Conservation (phyloP, 1,140 invertebrate species). For the roundworm (Caenorhabditis elegans) region DNA sequence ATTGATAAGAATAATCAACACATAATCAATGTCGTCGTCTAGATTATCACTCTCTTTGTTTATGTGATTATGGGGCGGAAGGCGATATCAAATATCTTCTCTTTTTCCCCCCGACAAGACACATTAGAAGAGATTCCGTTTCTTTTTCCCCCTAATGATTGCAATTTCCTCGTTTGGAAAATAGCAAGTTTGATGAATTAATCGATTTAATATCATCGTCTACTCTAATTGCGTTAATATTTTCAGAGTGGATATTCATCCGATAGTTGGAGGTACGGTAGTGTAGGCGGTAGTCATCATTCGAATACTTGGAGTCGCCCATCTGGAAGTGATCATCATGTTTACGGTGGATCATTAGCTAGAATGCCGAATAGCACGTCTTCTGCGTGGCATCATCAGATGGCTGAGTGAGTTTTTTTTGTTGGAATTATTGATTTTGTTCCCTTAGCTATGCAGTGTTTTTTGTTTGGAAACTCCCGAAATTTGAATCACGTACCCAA, state of each 20-base stretch:
- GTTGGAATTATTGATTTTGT: background rate
- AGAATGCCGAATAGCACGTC: background rate
- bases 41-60: slow-evolving; percentile 5
- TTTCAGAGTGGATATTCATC: slow-evolving; percentile 9
- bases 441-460: too few relatives aligned
- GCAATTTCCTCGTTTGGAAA: background rate
- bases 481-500: too few relatives aligned
- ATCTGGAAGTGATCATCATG: slow-evolving; percentile 9
- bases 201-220: too few relatives aligned
- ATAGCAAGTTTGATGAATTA: slow-evolving; percentile 3
- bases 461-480: too few relatives aligned
- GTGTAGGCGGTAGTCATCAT: background rate
- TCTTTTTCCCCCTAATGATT: background rate
- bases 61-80: slow-evolving; percentile 20
- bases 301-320: slow-evolving; percentile 3
- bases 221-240: too few relatives aligned
- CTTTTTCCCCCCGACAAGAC: background rate
- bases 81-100: background rate
- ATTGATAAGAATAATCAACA: background rate
- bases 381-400: background rate
- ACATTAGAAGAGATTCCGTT: background rate
- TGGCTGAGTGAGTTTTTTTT: slow-evolving; percentile 26
- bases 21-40: slow-evolving; percentile 12
- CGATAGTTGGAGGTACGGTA: slow-evolving; percentile 11
- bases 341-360: background rate